These are phyloP conservation scores for Fulica atra DNA, from an alignment of 2,113 vertebrate species.

Conservation along the genomic window DNA sequence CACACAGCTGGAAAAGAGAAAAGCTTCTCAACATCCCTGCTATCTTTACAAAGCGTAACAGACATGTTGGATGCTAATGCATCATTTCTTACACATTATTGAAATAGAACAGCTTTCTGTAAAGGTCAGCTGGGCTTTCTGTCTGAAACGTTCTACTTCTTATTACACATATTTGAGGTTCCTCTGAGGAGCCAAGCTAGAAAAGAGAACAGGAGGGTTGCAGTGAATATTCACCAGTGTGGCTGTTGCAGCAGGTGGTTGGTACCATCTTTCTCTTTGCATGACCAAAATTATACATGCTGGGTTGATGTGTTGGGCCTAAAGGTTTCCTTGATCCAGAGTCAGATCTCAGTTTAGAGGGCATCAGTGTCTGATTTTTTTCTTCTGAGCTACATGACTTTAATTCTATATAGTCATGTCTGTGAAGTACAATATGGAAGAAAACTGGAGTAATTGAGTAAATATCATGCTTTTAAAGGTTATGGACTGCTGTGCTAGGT, in stretches of 20 bases:
- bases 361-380: not conserved
- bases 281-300: not conserved
- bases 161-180: not conserved
- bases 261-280: not conserved
- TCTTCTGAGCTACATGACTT: not conserved
- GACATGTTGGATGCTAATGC: not conserved
- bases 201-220: not conserved
- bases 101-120: not conserved
- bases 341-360: not conserved
- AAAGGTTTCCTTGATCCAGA: not conserved
- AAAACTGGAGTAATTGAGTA: not conserved
- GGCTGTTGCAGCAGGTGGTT: not conserved
- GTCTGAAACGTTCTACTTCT: not conserved
- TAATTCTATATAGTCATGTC: not conserved
- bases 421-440: not conserved
- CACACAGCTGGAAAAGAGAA: not conserved
- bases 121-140: not conserved
- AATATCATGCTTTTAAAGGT: not conserved
- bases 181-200: not conserved
- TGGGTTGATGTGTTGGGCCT: not conserved
- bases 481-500: not conserved
- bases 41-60: not conserved
- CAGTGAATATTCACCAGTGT: not conserved
- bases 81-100: not conserved
- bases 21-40: not conserved